These are phyloP conservation scores for Perca schrenkii DNA, from an alignment of 2,113 vertebrate species.

Conservation along the genomic window DNA sequence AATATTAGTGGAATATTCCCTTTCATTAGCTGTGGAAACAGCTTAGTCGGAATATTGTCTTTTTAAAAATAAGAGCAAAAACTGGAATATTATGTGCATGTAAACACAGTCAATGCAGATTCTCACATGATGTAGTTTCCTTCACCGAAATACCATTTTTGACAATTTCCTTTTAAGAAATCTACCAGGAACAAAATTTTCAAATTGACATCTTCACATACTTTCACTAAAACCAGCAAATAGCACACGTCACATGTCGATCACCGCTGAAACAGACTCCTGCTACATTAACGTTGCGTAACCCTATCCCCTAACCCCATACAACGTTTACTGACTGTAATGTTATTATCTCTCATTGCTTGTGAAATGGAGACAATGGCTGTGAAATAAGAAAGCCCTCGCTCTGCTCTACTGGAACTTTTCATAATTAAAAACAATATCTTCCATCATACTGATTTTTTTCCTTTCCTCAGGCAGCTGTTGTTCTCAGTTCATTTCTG, in stretches of 20 bases:
- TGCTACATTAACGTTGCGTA: background rate
- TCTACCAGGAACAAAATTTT: background rate
- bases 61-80: too few relatives aligned
- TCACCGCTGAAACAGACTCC: background rate
- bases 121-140: too few relatives aligned
- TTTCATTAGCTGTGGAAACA: too few relatives aligned
- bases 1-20: too few relatives aligned
- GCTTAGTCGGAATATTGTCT: too few relatives aligned
- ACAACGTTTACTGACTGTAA: background rate
- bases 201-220: background rate
- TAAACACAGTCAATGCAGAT: too few relatives aligned
- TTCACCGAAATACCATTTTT: background rate
- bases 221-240: background rate
- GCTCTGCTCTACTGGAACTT: background rate
- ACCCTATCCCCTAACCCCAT: background rate
- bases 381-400: background rate
- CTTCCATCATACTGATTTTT: background rate
- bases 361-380: slow-evolving; percentile 26
- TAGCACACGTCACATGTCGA: background rate
- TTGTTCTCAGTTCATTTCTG: background rate
- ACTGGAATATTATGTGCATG: too few relatives aligned
- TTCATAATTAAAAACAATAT: background rate
- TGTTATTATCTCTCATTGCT: background rate
- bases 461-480: background rate
- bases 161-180: background rate